These are phyloP conservation scores for Cirrhinus mrigala DNA, from an alignment of 2,797 vertebrate species.

Conservation along the genomic window DNA sequence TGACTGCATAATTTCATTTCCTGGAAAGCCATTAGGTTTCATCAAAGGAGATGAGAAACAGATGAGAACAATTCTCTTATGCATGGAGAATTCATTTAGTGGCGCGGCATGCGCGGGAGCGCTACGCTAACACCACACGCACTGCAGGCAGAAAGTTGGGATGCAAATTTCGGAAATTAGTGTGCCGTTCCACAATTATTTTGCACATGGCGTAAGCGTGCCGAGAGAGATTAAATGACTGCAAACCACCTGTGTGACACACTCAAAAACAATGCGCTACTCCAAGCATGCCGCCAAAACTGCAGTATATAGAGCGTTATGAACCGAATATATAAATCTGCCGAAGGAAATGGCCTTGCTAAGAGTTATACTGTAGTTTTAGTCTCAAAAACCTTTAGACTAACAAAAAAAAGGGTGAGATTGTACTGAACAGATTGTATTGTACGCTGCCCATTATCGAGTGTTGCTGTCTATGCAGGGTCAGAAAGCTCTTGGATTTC, in stretches of 20 bases:
- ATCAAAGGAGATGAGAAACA: constrained; percentile 79
- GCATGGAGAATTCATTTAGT: constrained; percentile 74
- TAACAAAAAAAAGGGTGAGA: neutral
- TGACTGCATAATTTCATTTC: constrained; percentile 80
- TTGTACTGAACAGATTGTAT: neutral
- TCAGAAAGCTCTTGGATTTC: too few relatives aligned
- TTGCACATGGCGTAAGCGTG: constrained; percentile 23
- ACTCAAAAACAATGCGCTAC: constrained; percentile 12
- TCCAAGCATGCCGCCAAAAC: constrained; percentile 3
- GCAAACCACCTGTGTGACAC: constrained; percentile 41
- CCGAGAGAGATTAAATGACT: constrained; percentile 48
- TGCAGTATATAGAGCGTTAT: neutral
- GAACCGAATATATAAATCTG: neutral
- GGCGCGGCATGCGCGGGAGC: constrained; percentile 59
- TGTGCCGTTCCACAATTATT: constrained; percentile 49
- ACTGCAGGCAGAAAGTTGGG: constrained; percentile 49
- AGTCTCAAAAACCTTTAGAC: neutral
- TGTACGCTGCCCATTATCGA: too few relatives aligned
- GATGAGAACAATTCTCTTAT: constrained; percentile 75
- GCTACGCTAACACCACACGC: constrained; percentile 38
- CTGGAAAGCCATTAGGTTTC: constrained; percentile 79
- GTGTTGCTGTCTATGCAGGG: too few relatives aligned
- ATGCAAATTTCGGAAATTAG: constrained; percentile 59
- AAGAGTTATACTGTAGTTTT: neutral
- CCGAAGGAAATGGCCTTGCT: neutral